Evolutionary conservation across 2,113 vertebrate genomes (phyloP).

Genomic region (Callionymus lyra): DNA sequence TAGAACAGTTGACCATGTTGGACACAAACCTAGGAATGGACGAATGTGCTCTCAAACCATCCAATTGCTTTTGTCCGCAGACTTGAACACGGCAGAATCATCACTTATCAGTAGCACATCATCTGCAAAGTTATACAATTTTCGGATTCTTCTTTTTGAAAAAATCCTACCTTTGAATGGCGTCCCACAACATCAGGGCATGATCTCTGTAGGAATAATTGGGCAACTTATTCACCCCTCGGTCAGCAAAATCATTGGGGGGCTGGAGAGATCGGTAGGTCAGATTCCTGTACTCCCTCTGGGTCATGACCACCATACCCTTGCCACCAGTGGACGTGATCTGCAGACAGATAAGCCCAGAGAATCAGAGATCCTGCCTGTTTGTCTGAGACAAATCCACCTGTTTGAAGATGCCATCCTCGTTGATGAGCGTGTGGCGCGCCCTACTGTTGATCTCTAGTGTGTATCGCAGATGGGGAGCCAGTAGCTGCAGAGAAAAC

Average conservation of each 20-base stretch:
- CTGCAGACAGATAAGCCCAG: no score
- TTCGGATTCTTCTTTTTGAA: no score
- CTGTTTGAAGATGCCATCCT: neutral
- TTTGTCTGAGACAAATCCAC: no score
- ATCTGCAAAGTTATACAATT: no score
- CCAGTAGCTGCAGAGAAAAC: slow-evolving; percentile 16
- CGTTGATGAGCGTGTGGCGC: no score
- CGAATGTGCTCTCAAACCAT: slow-evolving; percentile 30
- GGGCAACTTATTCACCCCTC: slow-evolving; percentile 18
- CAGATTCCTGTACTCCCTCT: neutral
- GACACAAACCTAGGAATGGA: no score
- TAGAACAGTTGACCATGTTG: slow-evolving; percentile 49
- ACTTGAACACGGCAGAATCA: no score
- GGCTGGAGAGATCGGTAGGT: slow-evolving; percentile 14
- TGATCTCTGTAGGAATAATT: slow-evolving; percentile 21
- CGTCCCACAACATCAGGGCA: slow-evolving; percentile 17
- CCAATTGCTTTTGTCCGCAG: no score
- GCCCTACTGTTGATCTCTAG: slow-evolving; percentile 19
- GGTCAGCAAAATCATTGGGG: slow-evolving; percentile 9
- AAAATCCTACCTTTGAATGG: slow-evolving; percentile 18
- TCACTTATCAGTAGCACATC: no score
- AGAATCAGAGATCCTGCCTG: no score
- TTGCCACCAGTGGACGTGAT: neutral
- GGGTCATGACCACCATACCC: neutral
- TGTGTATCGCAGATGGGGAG: slow-evolving; percentile 18